These are phyloP conservation scores for Aphelocoma californica DNA, from an alignment of 2,797 vertebrate genomes.

Conservation along the genomic window DNA sequence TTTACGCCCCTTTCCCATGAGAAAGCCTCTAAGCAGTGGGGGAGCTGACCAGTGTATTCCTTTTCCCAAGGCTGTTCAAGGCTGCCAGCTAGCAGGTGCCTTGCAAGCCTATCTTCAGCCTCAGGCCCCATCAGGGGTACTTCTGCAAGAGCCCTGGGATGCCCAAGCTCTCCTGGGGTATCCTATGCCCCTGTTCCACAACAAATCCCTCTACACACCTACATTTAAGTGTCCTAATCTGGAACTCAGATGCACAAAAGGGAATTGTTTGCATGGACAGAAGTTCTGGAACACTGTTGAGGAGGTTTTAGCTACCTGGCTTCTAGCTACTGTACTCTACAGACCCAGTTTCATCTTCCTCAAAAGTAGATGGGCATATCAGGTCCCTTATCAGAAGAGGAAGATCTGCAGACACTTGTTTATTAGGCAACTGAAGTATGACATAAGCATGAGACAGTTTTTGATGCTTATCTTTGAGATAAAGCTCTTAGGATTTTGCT, in stretches of 20 bases:
- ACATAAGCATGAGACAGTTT: background rate
- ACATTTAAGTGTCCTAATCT: background rate
- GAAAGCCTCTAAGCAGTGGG: too few species aligned
- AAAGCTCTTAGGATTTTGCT: background rate
- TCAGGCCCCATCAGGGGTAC: too few species aligned
- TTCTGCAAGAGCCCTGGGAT: too few species aligned
- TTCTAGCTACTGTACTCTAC: background rate
- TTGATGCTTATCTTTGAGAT: background rate
- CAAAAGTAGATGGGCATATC: background rate
- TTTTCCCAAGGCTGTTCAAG: too few species aligned
- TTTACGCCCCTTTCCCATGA: too few species aligned
- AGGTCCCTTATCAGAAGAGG: background rate
- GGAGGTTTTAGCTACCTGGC: background rate
- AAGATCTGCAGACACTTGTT: background rate
- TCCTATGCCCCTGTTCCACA: too few species aligned
- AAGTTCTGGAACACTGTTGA: rapidly evolving
- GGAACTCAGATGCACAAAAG: background rate
- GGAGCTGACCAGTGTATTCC: too few species aligned
- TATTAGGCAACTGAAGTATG: background rate
- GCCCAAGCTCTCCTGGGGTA: too few species aligned
- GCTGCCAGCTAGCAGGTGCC: too few species aligned
- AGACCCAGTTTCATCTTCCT: background rate
- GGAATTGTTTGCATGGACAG: background rate
- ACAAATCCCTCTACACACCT: background rate
- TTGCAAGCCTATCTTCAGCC: too few species aligned